Evolutionary conservation across 2,888 invertebrate genomes (phyloP).

Genomic region (Thelaira solivaga): DNA sequence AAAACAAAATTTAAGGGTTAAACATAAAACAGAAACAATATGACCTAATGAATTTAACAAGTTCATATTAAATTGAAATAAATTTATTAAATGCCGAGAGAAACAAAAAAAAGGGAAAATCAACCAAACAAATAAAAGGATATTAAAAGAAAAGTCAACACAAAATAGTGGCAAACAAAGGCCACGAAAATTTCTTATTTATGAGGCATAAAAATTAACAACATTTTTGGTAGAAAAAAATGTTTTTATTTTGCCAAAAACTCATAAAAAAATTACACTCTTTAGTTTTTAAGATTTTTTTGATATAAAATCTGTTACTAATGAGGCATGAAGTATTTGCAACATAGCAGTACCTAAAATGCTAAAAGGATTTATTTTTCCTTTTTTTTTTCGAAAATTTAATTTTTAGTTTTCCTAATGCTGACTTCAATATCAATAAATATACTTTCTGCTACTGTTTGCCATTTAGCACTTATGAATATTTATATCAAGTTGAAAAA

Average conservation of each 20-base stretch:
- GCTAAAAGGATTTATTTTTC: constrained; percentile 33
- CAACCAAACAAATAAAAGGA: constrained; percentile 27
- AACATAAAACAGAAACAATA: constrained; percentile 56
- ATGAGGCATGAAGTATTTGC: constrained; percentile 49
- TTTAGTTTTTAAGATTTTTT: constrained; percentile 24
- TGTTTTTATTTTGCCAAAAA: not conserved
- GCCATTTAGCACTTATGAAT: constrained; percentile 49
- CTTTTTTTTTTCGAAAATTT: not conserved
- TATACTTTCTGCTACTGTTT: constrained; percentile 46
- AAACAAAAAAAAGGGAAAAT: too few species aligned
- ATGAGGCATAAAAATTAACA: constrained; percentile 55
- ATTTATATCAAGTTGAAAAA: not conserved
- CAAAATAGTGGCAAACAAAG: constrained; percentile 23
- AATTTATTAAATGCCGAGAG: constrained; percentile 56
- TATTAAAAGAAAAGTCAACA: constrained; percentile 34
- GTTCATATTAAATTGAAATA: constrained; percentile 50
- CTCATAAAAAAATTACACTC: constrained; percentile 9
- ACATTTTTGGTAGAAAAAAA: constrained; percentile 18
- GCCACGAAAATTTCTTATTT: constrained; percentile 46
- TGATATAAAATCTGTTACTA: constrained; percentile 21
- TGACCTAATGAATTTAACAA: constrained; percentile 60
- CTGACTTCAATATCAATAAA: constrained; percentile 48
- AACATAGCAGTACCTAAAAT: too few species aligned
- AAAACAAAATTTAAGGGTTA: constrained; percentile 47
- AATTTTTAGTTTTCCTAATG: constrained; percentile 17